Conservation (phyloP, 2,797 vertebrate genomes). For the Periophthalmus magnuspinnatus region DNA sequence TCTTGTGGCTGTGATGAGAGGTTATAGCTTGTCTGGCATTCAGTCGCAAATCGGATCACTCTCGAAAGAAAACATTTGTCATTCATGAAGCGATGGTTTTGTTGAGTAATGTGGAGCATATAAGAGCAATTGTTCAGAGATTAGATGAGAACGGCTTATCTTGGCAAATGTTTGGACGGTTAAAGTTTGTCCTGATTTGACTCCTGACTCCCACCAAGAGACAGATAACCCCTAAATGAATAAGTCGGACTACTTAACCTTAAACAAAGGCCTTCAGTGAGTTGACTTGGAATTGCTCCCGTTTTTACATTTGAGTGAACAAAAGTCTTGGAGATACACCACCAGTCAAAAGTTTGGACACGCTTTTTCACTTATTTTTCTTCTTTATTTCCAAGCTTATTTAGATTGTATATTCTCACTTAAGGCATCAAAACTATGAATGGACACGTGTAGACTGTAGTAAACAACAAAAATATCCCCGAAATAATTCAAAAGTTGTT, state of each 20-base stretch:
- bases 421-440: too few species aligned
- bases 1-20: conserved; percentile 17
- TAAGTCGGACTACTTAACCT: conserved; percentile 2
- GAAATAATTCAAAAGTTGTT: too few species aligned
- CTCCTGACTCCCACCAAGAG: conserved; percentile 10
- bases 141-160: background rate
- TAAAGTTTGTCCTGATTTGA: conserved; percentile 4
- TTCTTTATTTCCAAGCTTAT: too few species aligned
- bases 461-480: too few species aligned
- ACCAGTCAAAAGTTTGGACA: background rate
- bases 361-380: too few species aligned
- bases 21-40: conserved; percentile 24
- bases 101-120: conserved; percentile 13
- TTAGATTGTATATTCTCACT: too few species aligned
- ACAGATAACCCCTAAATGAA: conserved; percentile 9
- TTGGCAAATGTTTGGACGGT: conserved; percentile 9
- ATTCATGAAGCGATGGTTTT: conserved; percentile 12
- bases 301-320: background rate
- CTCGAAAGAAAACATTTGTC: background rate
- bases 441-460: too few species aligned
- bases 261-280: conserved; percentile 8
- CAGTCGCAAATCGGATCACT: conserved; percentile 3
- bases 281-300: background rate
- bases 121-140: conserved; percentile 3
- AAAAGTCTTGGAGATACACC: background rate